Evolutionary conservation across 1,140 invertebrate genomes (phyloP), one percentile per base, ranked within the genome.

Genomic region (Orius insidiosus): DNA sequence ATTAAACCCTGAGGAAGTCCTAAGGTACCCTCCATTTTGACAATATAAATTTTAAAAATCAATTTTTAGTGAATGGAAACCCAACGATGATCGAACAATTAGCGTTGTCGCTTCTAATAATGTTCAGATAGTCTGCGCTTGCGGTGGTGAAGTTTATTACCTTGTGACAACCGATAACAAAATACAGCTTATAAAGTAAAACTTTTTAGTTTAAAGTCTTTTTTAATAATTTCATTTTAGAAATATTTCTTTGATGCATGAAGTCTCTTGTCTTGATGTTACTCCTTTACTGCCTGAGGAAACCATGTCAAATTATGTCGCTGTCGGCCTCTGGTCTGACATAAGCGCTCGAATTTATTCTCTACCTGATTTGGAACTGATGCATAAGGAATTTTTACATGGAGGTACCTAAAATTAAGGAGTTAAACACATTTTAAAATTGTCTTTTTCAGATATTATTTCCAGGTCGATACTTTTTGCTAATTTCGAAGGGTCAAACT

Each of bases 301-400:
- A 24, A 58, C 61, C 1, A 71, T 58, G 0, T 73, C 83, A 0
- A 74, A 78, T 32, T 67, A 95, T 9, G 80, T 88, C 32, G 88
- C 87, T 13, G 85, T 97, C 32, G 95, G 94, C 0, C 68, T 98
- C 13, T 98, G 95, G 95, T 95, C 88, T 7, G 92, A 98, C 57
- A 95, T 97, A 53, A 94, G 90, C 0, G 85, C 89, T 15, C 66
- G 85, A 13, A 75, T 96, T 33, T 66, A 95, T 8, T 70, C 71
- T 3, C 57, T 97, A 39, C 88, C 90, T 0, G 66, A 71, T 36
- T 68, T 96, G 13, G 71, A 77, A 50, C 78, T 80, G 56, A 69
- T 84, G 47, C 78, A 82, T 56, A 85, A 80, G 47, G 89, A 96
- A 67, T 75, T 80, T 58, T 64, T 97, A 1, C 80, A 84, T 44